phyloP scores from a whole-genome alignment of 2,888 invertebrate species.

The Tachina fera region DNA sequence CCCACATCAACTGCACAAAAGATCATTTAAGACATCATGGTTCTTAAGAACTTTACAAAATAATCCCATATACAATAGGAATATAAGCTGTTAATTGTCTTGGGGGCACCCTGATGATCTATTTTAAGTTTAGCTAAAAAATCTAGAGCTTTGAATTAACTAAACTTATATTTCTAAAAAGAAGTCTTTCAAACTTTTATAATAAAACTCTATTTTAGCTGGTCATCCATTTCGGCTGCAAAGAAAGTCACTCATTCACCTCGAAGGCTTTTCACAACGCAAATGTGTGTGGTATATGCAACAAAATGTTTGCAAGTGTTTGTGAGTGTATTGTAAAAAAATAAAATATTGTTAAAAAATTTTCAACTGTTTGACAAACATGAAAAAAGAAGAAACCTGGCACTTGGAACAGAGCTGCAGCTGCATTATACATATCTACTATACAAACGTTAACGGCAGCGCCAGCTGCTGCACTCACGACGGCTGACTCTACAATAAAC shows the following conservation, averaged over 20 bases:
- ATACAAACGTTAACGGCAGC: conserved; percentile 21
- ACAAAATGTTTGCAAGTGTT: conserved; percentile 46
- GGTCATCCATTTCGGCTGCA: conserved; percentile 59
- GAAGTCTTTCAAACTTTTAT: background rate
- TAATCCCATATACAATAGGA: too few species aligned
- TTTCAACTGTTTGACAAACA: conserved; percentile 55
- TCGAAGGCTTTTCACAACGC: conserved; percentile 38
- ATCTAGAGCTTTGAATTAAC: too few species aligned
- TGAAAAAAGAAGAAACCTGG: conserved; percentile 52
- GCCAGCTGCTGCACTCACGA: conserved; percentile 7
- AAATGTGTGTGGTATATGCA: conserved; percentile 45
- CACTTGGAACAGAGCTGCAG: conserved; percentile 48
- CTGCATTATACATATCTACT: conserved; percentile 51
- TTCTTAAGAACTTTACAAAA: too few species aligned
- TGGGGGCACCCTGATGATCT: too few species aligned
- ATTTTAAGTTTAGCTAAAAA: too few species aligned
- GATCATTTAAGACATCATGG: too few species aligned
- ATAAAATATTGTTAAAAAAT: background rate
- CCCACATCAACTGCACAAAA: too few species aligned
- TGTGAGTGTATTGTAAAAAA: conserved; percentile 18
- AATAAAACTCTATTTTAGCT: background rate
- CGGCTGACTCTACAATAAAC: conserved; percentile 46
- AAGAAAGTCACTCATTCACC: conserved; percentile 64
- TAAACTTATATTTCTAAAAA: background rate
- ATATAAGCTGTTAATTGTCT: too few species aligned